Percentiles rank a stretch among this genome's conserved stretches.
phyloP scores from a whole-genome alignment of 2,113 vertebrate species.

The Odocoileus virginianus region DNA sequence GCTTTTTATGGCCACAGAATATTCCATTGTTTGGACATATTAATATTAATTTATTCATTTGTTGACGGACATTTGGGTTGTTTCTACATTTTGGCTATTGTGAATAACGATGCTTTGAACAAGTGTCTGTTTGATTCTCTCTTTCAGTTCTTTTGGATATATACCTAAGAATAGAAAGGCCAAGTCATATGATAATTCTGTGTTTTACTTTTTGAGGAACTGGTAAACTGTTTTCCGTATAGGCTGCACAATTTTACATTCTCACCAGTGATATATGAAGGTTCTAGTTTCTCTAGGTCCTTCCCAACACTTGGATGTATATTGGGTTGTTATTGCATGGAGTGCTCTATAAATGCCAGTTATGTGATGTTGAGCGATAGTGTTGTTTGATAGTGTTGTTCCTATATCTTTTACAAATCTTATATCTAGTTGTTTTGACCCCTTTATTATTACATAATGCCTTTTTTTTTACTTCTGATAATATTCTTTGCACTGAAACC shows the following conservation, averaged over 20 bases:
- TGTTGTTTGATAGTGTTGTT: background rate
- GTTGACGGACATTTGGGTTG: background rate
- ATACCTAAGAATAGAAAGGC: background rate
- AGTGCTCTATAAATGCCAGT: background rate
- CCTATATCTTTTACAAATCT: background rate
- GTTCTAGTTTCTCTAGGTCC: background rate
- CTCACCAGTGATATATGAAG: background rate
- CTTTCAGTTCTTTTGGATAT: background rate
- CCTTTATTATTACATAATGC: background rate
- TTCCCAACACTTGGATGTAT: background rate
- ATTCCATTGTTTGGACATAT: background rate
- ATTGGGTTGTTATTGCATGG: background rate
- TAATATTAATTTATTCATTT: background rate
- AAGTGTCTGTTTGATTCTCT: background rate
- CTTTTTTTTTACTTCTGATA: background rate
- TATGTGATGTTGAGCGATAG: background rate
- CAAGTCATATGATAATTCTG: background rate
- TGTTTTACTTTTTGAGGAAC: background rate
- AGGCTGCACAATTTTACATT: background rate
- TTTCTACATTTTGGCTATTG: background rate
- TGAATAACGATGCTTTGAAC: background rate
- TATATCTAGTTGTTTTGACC: background rate
- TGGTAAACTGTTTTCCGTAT: background rate
- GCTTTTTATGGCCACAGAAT: background rate
- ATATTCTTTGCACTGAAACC: background rate